Conservation (phyloP, 1,140 invertebrate genomes). For the Eufriesea mexicana region DNA sequence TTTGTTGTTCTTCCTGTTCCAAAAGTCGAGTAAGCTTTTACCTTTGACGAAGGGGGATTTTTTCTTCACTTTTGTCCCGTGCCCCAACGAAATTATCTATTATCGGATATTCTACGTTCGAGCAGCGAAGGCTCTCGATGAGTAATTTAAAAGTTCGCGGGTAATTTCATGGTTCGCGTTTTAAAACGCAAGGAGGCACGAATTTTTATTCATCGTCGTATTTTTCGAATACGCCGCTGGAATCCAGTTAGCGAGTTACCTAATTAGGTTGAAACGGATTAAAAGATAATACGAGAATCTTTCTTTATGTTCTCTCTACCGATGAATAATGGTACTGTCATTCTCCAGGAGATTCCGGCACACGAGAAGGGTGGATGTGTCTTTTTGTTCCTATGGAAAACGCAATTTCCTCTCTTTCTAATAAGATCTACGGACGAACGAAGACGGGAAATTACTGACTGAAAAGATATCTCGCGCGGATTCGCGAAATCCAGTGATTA, state of each 20-base stretch:
- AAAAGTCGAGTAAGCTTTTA: neutral
- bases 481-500: neutral
- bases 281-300: slow-evolving; percentile 26
- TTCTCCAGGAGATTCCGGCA: slow-evolving; percentile 8
- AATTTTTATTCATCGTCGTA: neutral
- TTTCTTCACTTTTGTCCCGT: neutral
- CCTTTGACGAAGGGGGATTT: neutral
- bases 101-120: slow-evolving; percentile 1
- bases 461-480: neutral
- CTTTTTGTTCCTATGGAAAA: slow-evolving; percentile 7
- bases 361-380: neutral
- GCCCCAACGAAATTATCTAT: slow-evolving; percentile 5
- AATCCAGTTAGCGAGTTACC: slow-evolving; percentile 26
- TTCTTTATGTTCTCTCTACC: neutral
- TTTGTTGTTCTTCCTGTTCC: neutral
- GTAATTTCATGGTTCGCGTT: neutral
- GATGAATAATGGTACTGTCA: slow-evolving; percentile 32
- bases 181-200: neutral
- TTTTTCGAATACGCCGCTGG: neutral
- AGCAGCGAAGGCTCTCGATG: neutral
- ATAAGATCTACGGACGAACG: neutral
- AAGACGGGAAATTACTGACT: neutral
- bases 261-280: slow-evolving; percentile 36
- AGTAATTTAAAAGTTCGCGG: slow-evolving; percentile 4
- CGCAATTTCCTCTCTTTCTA: neutral